These are phyloP conservation scores for Dugesia japonica DNA, from an alignment of 2,888 invertebrate genomes.

Conservation along the genomic window DNA sequence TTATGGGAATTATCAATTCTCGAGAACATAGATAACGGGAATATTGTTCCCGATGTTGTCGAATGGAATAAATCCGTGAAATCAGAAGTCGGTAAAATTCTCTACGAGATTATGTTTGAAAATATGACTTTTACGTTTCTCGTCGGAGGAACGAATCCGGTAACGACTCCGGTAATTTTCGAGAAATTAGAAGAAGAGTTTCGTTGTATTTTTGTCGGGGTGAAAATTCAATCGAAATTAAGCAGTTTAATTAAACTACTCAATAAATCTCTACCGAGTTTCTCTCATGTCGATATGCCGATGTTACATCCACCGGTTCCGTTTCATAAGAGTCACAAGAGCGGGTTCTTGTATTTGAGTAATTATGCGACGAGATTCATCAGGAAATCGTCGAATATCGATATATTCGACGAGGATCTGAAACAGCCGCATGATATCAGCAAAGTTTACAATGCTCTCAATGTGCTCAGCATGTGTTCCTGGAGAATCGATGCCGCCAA, in stretches of 20 bases:
- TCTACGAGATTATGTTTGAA: constrained; percentile 3
- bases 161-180: neutral
- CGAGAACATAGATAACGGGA: neutral
- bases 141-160: neutral
- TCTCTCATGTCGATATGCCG: neutral
- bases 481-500: neutral
- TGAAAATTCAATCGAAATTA: neutral
- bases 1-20: neutral
- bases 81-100: neutral
- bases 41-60: neutral
- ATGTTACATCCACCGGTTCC: neutral
- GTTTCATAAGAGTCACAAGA: neutral
- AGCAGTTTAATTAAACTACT: neutral
- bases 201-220: neutral
- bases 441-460: neutral
- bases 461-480: neutral
- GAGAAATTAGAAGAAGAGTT: neutral
- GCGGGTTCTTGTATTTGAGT: neutral
- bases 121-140: neutral
- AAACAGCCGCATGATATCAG: neutral
- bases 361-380: neutral
- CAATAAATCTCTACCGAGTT: neutral
- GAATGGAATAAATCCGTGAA: neutral
- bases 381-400: neutral
- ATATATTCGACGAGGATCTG: neutral